A percentile compares a stretch with the other conserved stretches of the same genome.
These are phyloP conservation scores for Melieria omissa DNA, from an alignment of 2,888 invertebrate species.

Conservation along the genomic window DNA sequence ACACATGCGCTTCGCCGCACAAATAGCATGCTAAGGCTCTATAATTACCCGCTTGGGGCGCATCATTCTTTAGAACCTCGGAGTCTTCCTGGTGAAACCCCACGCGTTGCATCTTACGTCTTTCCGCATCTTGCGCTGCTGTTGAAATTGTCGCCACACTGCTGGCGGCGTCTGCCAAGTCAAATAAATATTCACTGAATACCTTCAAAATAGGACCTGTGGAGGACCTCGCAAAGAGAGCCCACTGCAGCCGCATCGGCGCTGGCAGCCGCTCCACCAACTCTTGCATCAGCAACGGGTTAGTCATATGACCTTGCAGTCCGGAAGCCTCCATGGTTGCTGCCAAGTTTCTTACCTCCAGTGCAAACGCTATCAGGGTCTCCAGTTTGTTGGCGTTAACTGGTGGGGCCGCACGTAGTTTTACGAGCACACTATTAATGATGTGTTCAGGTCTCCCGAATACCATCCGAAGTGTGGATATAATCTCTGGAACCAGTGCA, in stretches of 20 bases:
- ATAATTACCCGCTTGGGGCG: background rate
- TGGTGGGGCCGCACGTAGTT: conserved; percentile 11
- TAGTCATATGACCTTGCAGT: conserved; percentile 5
- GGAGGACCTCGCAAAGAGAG: no score
- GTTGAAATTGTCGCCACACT: conserved; percentile 13
- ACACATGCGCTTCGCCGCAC: conserved; percentile 8
- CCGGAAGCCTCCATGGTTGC: conserved; percentile 11
- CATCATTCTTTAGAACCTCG: background rate
- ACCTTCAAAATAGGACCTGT: conserved; percentile 17
- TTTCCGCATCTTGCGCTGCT: conserved; percentile 12
- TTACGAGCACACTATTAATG: conserved; percentile 19
- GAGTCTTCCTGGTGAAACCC: conserved; percentile 7
- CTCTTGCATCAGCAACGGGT: no score
- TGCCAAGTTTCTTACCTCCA: conserved; percentile 16
- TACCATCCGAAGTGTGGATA: conserved; percentile 11
- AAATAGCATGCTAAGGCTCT: conserved; percentile 9
- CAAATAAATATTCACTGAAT: conserved; percentile 38
- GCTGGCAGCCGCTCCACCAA: no score
- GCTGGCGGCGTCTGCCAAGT: conserved; percentile 37
- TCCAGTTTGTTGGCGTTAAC: conserved; percentile 25
- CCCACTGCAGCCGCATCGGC: no score
- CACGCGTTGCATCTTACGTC: conserved; percentile 15
- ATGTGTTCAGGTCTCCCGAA: conserved; percentile 26
- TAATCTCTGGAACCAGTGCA: conserved; percentile 6
- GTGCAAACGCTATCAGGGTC: conserved; percentile 23